Percentiles rank a stretch among this genome's conserved stretches.
phyloP scores from a whole-genome alignment of 2,888 invertebrate genomes.

The Coecobrya sp. region DNA sequence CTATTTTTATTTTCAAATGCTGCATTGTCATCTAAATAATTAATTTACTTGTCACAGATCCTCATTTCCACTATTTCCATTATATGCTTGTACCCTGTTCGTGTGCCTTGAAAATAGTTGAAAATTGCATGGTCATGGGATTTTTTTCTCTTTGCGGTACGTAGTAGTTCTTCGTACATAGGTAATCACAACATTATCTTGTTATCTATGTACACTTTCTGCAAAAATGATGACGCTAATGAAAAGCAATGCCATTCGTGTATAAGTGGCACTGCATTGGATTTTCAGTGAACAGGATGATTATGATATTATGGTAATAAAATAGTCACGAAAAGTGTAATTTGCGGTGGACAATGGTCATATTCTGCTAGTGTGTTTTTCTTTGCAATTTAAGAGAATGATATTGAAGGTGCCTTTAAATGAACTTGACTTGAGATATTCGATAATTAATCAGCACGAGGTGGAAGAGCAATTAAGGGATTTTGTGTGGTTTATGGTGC shows the following conservation, averaged over 20 bases:
- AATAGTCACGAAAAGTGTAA: conserved; percentile 43
- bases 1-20: not conserved
- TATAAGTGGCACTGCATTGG: not conserved
- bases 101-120: conserved; percentile 28
- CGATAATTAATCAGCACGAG: not conserved
- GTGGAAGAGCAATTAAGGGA: no score
- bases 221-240: not conserved
- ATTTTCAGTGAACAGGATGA: not conserved
- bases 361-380: no score
- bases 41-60: not conserved
- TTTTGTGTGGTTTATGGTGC: no score
- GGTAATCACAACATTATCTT: no score
- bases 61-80: not conserved
- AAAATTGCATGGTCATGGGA: conserved; percentile 29
- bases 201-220: no score
- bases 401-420: conserved; percentile 2
- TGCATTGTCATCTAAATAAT: conserved; percentile 31
- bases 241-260: not conserved
- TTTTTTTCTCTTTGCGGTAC: not conserved
- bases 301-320: not conserved
- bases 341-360: not conserved
- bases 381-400: no score
- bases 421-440: conserved; percentile 25
- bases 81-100: no score
- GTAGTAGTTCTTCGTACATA: not conserved